Conservation (phyloP, 2,888 invertebrate genomes). For the Notodonta ziczac region DNA sequence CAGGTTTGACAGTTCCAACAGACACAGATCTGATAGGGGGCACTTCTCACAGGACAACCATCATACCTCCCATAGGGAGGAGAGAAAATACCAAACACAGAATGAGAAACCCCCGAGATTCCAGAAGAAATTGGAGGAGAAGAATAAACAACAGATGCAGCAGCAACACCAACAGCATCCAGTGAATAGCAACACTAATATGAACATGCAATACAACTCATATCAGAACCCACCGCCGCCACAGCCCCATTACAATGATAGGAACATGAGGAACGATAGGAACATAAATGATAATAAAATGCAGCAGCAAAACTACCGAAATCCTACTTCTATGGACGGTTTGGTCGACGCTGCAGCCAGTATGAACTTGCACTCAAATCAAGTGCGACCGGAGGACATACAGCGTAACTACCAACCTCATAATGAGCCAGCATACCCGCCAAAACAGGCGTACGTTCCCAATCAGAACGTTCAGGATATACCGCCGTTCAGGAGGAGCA, state of each 20-base stretch:
- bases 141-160: slow-evolving; percentile 68
- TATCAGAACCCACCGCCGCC: slow-evolving; percentile 55
- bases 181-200: slow-evolving; percentile 38
- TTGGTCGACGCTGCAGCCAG: slow-evolving; percentile 68
- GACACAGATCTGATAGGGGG: slow-evolving; percentile 65
- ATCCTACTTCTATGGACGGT: slow-evolving; percentile 59
- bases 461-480: slow-evolving; percentile 59
- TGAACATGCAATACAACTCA: slow-evolving; percentile 60
- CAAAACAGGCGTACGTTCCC: slow-evolving; percentile 57
- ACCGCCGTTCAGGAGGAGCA: slow-evolving; percentile 56
- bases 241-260: slow-evolving; percentile 60
- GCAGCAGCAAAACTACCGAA: slow-evolving; percentile 56
- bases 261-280: slow-evolving; percentile 59
- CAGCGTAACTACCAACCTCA: slow-evolving; percentile 58
- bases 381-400: slow-evolving; percentile 52
- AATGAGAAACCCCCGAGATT: slow-evolving; percentile 86
- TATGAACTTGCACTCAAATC: slow-evolving; percentile 59
- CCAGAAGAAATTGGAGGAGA: slow-evolving; percentile 82
- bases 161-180: slow-evolving; percentile 51
- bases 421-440: slow-evolving; percentile 47
- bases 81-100: slow-evolving; percentile 72
- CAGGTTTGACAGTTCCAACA: slow-evolving; percentile 62
- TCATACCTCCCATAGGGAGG: slow-evolving; percentile 62
- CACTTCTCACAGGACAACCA: slow-evolving; percentile 69
- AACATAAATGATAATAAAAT: slow-evolving; percentile 59